Conservation (phyloP, 2,797 vertebrate genomes). For the Meriones psammophilus region DNA sequence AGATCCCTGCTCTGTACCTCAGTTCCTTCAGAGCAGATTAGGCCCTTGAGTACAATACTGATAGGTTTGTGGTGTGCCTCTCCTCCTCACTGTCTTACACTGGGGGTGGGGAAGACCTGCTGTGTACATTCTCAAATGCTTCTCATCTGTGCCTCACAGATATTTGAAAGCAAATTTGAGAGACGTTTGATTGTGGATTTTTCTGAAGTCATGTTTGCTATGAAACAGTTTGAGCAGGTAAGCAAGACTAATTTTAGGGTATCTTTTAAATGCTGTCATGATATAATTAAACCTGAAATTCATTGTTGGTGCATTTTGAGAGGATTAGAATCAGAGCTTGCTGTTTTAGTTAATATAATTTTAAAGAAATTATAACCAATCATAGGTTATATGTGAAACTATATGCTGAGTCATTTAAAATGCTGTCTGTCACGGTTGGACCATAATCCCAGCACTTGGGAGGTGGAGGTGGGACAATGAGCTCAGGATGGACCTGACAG, state of each 20-base stretch:
- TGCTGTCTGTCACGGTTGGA: background rate
- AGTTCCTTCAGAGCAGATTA: background rate
- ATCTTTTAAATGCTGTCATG: background rate
- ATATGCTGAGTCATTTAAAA: slow-evolving; percentile 18
- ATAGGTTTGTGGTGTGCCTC: background rate
- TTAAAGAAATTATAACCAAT: background rate
- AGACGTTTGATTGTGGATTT: slow-evolving; percentile 92
- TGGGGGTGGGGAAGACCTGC: background rate
- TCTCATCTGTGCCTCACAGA: slow-evolving; percentile 87
- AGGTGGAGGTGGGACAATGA: background rate
- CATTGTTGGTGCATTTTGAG: background rate
- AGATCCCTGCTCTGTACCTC: rapidly evolving
- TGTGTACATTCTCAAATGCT: slow-evolving; percentile 9
- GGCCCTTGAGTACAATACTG: background rate
- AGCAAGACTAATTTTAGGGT: slow-evolving; percentile 71
- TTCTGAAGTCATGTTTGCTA: slow-evolving; percentile 94
- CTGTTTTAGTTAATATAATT: background rate
- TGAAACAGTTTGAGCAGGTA: slow-evolving; percentile 97
- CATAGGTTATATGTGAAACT: background rate
- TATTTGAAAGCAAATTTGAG: slow-evolving; percentile 91
- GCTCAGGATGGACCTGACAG: background rate
- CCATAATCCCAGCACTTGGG: background rate
- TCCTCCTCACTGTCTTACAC: background rate
- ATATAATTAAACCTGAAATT: slow-evolving; percentile 54
- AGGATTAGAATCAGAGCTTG: background rate